Evolutionary conservation across 2,888 invertebrate species (phyloP), one percentile per base, ranked within the genome.

Genomic region (Sipunculus nudus): DNA sequence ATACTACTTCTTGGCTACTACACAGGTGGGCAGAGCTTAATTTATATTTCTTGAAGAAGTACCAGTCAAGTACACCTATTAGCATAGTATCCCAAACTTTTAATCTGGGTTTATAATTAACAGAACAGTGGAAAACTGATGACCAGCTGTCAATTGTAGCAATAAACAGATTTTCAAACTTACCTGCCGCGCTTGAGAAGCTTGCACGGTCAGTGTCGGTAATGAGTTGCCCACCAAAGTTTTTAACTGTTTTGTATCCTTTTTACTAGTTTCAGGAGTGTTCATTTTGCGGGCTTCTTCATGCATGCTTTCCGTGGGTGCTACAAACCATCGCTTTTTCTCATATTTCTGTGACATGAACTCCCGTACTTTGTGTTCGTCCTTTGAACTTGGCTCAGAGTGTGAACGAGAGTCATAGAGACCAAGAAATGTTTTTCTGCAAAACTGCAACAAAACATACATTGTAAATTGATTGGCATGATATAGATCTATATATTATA

Each of bases 331-430:
- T 80, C 94, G 89, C 82, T 94, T 95, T 79, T 91, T 89, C 84
- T 98, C 97, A 82, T 97, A 97, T 85, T 96, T 97, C 79, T 94
- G 91, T 54, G 91, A 88, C 93, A 96, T 94, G 78, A 94, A 90
- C 84, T 96, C 94, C 82, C 91, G 91, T 77, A 96, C 91, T 83
- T 92, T 90, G 84, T 93, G 92, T 84, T 95, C 95, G 78, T 94
- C 94, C 76, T 90, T 90, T 68, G 89, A 88, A 79, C 92, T 91
- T 10, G 81, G 84, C 61, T 90, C 89, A 3, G 72, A 62, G 49
- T 74, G 71, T 35, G 78, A 66, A 53, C 76, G 64, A 35, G 72
- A 71, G 63, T 82, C 94, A 86, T 92, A 91, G 52, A 94, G 86
- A 8, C 95, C 96, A 75, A 98, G 86, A 95, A 96, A 98, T 74